These are phyloP conservation scores for Bombus confusus DNA, from an alignment of 1,140 invertebrate genomes.

Conservation along the genomic window DNA sequence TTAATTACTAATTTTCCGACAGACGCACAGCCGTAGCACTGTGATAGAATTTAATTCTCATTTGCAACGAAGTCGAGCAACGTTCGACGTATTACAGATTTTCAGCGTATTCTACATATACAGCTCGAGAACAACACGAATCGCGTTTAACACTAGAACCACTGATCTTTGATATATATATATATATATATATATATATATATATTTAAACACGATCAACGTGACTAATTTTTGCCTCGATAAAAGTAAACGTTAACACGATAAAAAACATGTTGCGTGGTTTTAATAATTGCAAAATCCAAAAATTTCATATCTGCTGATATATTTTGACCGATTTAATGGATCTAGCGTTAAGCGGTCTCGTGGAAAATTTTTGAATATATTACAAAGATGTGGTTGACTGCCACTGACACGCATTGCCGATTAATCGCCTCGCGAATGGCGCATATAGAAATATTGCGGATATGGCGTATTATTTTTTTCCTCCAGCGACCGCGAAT, in stretches of 20 bases:
- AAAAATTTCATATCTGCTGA: neutral
- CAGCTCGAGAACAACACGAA: too few relatives aligned
- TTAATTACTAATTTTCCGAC: neutral
- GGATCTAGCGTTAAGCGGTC: too few relatives aligned
- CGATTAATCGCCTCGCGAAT: conserved; percentile 49
- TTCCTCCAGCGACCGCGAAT: neutral
- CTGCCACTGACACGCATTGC: conserved; percentile 44
- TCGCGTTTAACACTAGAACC: too few relatives aligned
- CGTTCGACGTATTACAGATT: neutral
- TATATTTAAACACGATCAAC: too few relatives aligned
- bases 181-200: too few relatives aligned
- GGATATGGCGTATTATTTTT: conserved; percentile 21
- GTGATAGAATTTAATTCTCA: neutral
- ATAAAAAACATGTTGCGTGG: too few relatives aligned
- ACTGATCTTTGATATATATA: too few relatives aligned
- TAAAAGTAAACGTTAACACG: too few relatives aligned
- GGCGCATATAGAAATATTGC: conserved; percentile 25
- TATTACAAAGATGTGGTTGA: conserved; percentile 10
- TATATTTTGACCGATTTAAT: neutral
- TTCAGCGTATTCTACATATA: too few relatives aligned
- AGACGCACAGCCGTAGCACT: too few relatives aligned
- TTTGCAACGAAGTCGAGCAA: neutral
- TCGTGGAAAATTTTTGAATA: conserved; percentile 6
- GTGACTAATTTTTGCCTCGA: too few relatives aligned
- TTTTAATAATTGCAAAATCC: neutral